Percentiles rank a stretch among this genome's conserved stretches.
Conservation (phyloP, 2,113 vertebrate species). For the Platysteira castanea region DNA sequence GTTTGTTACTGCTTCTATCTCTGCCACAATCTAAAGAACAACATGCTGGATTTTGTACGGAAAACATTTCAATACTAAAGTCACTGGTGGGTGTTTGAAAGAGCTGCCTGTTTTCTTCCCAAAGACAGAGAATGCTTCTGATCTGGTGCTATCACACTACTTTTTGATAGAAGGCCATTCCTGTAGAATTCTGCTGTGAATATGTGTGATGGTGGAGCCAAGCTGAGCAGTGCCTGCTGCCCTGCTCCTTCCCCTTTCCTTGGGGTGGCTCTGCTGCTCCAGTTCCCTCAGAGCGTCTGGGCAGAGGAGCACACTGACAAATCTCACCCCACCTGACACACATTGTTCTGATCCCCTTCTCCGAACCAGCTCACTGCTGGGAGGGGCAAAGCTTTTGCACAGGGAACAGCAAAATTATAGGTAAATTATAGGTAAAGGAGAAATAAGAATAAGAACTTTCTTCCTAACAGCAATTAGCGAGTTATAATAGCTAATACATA, state of each 20-base stretch:
- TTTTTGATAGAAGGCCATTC: neutral
- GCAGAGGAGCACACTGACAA: neutral
- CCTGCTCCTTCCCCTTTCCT: neutral
- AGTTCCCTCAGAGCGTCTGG: neutral
- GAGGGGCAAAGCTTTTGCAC: neutral
- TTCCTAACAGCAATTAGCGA: neutral
- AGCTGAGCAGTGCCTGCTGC: neutral
- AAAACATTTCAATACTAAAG: neutral
- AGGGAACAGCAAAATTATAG: neutral
- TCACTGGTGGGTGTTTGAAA: neutral
- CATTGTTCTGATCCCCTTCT: neutral
- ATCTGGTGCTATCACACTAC: neutral
- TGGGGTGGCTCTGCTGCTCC: neutral
- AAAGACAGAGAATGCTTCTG: neutral
- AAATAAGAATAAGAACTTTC: neutral
- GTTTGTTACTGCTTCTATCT: neutral
- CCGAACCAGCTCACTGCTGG: neutral
- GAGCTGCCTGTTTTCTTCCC: neutral
- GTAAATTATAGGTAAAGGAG: neutral
- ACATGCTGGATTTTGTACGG: neutral
- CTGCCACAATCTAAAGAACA: neutral
- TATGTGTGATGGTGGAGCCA: fast-evolving
- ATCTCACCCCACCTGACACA: neutral
- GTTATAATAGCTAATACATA: neutral
- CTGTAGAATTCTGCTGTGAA: neutral